A percentile compares a stretch with the other conserved stretches of the same genome.
Conservation (phyloP, 2,888 invertebrate species). For the Strigamia maritima region DNA sequence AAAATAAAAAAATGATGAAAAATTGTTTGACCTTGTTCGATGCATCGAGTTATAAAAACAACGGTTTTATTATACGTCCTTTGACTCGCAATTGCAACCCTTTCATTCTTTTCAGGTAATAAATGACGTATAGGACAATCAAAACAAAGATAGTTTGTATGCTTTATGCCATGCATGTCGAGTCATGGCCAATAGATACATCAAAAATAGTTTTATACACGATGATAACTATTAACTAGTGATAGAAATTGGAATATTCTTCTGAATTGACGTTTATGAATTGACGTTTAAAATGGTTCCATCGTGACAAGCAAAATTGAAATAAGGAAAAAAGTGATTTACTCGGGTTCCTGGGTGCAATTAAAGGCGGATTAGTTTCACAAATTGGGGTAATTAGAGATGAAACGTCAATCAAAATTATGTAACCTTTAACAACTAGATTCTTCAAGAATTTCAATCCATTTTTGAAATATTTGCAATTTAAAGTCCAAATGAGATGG, state of each 20-base stretch:
- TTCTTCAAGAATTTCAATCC: not conserved
- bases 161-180: not conserved
- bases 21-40: not conserved
- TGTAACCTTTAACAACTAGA: not conserved
- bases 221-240: not conserved
- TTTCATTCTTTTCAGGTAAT: not conserved
- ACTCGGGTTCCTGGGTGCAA: not conserved
- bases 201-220: too few relatives aligned
- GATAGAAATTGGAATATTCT: not conserved
- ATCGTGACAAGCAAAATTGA: not conserved
- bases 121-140: constrained; percentile 2
- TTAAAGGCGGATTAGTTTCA: not conserved
- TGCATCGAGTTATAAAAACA: not conserved
- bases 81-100: not conserved
- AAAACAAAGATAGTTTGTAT: not conserved
- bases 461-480: not conserved
- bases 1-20: not conserved
- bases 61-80: not conserved
- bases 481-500: not conserved
- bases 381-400: not conserved
- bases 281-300: not conserved
- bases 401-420: not conserved
- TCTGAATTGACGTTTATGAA: not conserved
- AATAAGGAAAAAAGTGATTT: not conserved
- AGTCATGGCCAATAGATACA: not conserved